A percentile compares a stretch with the other conserved stretches of the same genome.
Conservation (phyloP, 53 echinoderm and acorn worm genomes). For the Echinometra lucunter region DNA sequence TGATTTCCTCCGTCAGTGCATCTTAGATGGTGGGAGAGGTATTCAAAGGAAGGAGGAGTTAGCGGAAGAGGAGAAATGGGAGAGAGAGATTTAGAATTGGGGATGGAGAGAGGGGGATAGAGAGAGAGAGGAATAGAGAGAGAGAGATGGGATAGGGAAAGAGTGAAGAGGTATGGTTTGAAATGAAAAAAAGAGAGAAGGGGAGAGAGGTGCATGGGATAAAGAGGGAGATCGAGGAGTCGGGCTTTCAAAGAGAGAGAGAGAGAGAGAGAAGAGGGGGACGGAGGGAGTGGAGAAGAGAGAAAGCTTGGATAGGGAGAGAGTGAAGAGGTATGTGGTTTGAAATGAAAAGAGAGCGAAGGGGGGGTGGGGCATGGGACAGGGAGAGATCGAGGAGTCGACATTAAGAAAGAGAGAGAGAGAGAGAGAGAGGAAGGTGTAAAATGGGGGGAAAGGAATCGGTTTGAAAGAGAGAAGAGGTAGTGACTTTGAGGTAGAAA, state of each 20-base stretch:
- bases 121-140: background rate
- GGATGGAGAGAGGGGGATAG: background rate
- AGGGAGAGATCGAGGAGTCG: background rate
- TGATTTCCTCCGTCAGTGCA: slow-evolving; percentile 71
- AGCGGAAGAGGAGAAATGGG: background rate
- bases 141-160: background rate
- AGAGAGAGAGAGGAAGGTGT: background rate
- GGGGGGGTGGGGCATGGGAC: background rate
- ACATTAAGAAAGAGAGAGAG: background rate
- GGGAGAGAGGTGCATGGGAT: background rate
- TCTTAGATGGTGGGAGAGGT: slow-evolving; percentile 37
- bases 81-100: background rate
- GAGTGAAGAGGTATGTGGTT: background rate
- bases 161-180: too few relatives aligned
- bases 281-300: background rate
- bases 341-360: background rate
- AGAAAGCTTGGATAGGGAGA: background rate
- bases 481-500: too few relatives aligned
- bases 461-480: too few relatives aligned
- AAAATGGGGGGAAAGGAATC: too few relatives aligned
- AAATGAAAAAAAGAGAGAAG: background rate
- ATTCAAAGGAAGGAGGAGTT: slow-evolving; percentile 29
- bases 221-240: too few relatives aligned
- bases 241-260: too few relatives aligned
- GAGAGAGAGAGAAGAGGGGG: background rate